Conservation (phyloP, 2,888 invertebrate species). For the Falcaria lacertinaria region DNA sequence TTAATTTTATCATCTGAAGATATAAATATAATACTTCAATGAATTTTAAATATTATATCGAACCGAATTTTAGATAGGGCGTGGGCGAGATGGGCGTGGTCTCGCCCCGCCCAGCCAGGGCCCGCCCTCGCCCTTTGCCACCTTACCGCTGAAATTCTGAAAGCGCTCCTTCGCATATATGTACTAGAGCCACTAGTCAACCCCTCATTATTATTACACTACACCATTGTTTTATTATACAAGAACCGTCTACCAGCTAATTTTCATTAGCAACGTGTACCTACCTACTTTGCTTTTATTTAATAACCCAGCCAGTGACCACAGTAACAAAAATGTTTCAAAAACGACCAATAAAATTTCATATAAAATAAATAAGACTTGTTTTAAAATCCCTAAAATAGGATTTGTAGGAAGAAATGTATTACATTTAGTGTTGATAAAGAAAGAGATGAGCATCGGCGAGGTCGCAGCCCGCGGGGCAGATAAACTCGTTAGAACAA, state of each 20-base stretch:
- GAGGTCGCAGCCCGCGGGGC: conserved; percentile 70
- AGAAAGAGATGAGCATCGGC: conserved; percentile 60
- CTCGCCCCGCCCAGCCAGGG: conserved; percentile 65
- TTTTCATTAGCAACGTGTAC: too few relatives aligned
- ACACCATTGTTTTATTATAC: too few relatives aligned
- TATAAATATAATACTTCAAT: conserved; percentile 12
- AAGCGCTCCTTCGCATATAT: conserved; percentile 47
- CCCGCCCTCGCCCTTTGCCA: conserved; percentile 75
- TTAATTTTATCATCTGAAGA: too few relatives aligned
- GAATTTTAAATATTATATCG: conserved; percentile 37
- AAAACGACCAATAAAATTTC: too few relatives aligned
- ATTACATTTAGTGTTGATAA: conserved; percentile 62
- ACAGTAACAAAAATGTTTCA: too few relatives aligned
- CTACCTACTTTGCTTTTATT: too few relatives aligned
- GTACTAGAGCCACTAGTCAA: conserved; percentile 32
- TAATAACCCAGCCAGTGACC: too few relatives aligned
- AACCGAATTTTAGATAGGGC: conserved; percentile 65
- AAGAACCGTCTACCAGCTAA: too few relatives aligned
- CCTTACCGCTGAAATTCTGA: conserved; percentile 63
- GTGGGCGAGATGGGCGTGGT: conserved; percentile 69
- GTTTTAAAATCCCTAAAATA: background rate
- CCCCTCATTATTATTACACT: background rate
- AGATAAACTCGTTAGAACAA: conserved; percentile 76
- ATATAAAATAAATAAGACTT: too few relatives aligned
- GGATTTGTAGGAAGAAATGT: conserved; percentile 31